Evolutionary conservation across 2,888 invertebrate genomes (phyloP), one percentile per base, ranked within the genome.

Genomic region (Acrobasis suavella): DNA sequence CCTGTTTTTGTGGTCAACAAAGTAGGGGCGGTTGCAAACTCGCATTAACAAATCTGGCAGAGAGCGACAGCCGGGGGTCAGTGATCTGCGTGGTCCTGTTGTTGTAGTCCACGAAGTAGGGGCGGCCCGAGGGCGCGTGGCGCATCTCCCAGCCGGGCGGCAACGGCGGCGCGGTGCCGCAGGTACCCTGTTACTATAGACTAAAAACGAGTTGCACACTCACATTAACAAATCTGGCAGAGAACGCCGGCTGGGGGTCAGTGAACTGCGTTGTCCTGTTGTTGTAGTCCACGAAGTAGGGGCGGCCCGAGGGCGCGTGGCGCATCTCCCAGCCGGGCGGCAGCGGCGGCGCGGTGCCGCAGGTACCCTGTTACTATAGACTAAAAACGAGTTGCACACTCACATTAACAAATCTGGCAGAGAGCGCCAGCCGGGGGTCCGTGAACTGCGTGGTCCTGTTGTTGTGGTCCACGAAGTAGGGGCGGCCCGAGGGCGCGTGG

Each of bases 141-240:
- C 98, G 89, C 93, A 97, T 96, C 92, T 99, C 99, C 99, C 99
- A 99, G 69, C 98, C 98, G 65, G 96, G 95, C 9, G 98, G 98
- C 77, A 99, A 96, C 96, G 22, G 94, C 81, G 16, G 95, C 94
- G 69, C 95, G 86, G 86, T 95, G 95, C 64, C 96, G 94, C 76
- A 97, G 91, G 87, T 97, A n/a, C n/a, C n/a, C n/a, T n/a, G n/a
- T n/a, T n/a, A n/a, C n/a, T n/a, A n/a, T n/a, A n/a, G n/a, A n/a
- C n/a, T n/a, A n/a, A n/a, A n/a, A n/a, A n/a, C n/a, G n/a, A n/a
- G n/a, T n/a, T n/a, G n/a, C n/a, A n/a, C n/a, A n/a, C n/a, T n/a
- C n/a, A n/a, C n/a, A 77, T 83, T 78, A 55, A 89, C 88, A 52
- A 82, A 76, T 65, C 86, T 72, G 2, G 87, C 85, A 9, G 89